phyloP scores from a whole-genome alignment of 2,888 invertebrate species.

The Tridacna gigas region DNA sequence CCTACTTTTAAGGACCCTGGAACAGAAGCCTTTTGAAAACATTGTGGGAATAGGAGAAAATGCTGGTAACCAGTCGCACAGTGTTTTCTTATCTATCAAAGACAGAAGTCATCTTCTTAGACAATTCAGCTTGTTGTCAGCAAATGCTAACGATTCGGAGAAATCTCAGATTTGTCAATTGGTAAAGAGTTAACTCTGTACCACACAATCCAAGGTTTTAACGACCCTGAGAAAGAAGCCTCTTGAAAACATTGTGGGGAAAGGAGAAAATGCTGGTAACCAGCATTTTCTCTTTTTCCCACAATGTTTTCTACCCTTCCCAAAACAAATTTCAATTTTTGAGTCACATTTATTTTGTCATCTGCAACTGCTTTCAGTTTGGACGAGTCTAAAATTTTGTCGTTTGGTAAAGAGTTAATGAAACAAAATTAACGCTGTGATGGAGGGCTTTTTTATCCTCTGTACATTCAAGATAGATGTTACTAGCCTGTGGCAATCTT shows the following conservation, averaged over 20 bases:
- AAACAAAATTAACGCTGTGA: not conserved
- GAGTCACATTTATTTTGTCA: too few relatives aligned
- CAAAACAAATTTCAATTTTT: not conserved
- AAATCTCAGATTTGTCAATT: not conserved
- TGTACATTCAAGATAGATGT: slow-evolving; percentile 10
- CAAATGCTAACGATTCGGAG: not conserved
- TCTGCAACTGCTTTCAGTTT: too few relatives aligned
- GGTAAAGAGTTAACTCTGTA: not conserved
- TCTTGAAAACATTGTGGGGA: not conserved
- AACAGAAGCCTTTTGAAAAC: not conserved
- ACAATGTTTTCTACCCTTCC: not conserved
- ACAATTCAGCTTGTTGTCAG: not conserved
- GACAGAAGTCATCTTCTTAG: not conserved
- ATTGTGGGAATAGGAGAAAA: not conserved
- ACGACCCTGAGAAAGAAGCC: too few relatives aligned
- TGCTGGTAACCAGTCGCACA: not conserved
- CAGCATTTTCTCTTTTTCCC: not conserved
- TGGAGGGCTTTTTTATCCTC: slow-evolving; percentile 3
- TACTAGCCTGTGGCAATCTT: slow-evolving; percentile 8
- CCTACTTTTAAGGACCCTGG: too few relatives aligned
- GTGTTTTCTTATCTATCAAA: too few relatives aligned
- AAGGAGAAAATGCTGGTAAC: not conserved
- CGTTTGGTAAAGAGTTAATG: not conserved
- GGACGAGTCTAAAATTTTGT: too few relatives aligned
- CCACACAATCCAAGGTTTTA: too few relatives aligned